phyloP scores from a whole-genome alignment of 2,797 vertebrate species.

The Myiotriccus ornatus region DNA sequence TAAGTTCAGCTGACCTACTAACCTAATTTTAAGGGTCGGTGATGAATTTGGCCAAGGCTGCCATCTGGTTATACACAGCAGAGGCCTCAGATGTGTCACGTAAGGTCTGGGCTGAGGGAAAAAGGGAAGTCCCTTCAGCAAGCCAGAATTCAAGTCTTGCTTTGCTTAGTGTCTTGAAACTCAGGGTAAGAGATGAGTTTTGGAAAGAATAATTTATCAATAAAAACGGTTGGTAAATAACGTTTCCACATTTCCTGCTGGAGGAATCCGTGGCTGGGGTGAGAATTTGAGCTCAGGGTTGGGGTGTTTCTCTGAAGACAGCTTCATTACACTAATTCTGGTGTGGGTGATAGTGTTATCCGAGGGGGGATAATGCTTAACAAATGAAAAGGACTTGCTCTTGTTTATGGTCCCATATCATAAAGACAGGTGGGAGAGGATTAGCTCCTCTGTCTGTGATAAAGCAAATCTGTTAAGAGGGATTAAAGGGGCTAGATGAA shows the following conservation, averaged over 20 bases:
- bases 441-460: conserved; percentile 37
- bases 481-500: conserved; percentile 32
- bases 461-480: conserved; percentile 44
- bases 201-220: neutral
- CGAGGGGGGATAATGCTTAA: neutral
- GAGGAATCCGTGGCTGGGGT: neutral
- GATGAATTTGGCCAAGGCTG: neutral
- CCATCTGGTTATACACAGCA: neutral
- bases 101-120: neutral
- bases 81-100: accelerated
- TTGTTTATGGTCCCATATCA: neutral
- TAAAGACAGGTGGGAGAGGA: conserved; percentile 41
- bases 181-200: neutral
- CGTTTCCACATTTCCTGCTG: accelerated
- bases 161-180: neutral
- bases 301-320: neutral
- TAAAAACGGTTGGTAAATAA: neutral
- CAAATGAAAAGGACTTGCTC: neutral
- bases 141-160: neutral
- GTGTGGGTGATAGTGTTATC: neutral
- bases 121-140: neutral
- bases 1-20: conserved; percentile 13
- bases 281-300: neutral
- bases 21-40: neutral
- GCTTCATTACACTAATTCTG: neutral